Conservation (phyloP, 1,140 invertebrate species). For the Ruditapes philippinarum region DNA sequence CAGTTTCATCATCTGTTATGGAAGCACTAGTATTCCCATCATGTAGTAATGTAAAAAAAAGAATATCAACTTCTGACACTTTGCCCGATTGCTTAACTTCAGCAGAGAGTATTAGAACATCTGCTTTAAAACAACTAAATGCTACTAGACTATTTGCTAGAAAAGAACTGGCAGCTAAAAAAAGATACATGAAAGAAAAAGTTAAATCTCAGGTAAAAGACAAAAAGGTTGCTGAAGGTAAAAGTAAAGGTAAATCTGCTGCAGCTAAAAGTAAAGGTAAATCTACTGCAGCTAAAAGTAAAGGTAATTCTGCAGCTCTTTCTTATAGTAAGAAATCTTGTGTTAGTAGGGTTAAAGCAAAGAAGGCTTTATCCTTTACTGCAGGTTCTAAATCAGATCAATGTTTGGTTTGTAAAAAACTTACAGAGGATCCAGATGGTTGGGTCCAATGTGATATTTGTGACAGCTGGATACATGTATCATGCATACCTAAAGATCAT, state of each 20-base stretch:
- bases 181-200: constrained; percentile 23
- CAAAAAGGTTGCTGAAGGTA: too few relatives aligned
- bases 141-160: constrained; percentile 45
- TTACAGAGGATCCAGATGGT: neutral
- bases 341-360: neutral
- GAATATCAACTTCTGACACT: neutral
- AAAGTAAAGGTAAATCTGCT: neutral
- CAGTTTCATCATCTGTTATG: neutral
- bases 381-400: neutral
- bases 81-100: constrained; percentile 25
- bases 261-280: neutral
- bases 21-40: constrained; percentile 19
- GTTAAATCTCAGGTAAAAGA: neutral
- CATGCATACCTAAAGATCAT: neutral
- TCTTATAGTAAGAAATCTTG: neutral
- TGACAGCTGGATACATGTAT: constrained; percentile 20
- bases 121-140: constrained; percentile 29
- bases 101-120: neutral
- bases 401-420: constrained; percentile 14
- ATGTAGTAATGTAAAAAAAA: constrained; percentile 15
- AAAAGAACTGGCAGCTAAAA: constrained; percentile 22
- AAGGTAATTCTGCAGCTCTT: too few relatives aligned
- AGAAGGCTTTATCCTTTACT: neutral
- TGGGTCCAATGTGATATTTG: constrained; percentile 27
- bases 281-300: neutral